Evolutionary conservation across 2,888 invertebrate genomes (phyloP), one percentile per base, ranked within the genome.

Genomic region (Napeogenes sylphis): DNA sequence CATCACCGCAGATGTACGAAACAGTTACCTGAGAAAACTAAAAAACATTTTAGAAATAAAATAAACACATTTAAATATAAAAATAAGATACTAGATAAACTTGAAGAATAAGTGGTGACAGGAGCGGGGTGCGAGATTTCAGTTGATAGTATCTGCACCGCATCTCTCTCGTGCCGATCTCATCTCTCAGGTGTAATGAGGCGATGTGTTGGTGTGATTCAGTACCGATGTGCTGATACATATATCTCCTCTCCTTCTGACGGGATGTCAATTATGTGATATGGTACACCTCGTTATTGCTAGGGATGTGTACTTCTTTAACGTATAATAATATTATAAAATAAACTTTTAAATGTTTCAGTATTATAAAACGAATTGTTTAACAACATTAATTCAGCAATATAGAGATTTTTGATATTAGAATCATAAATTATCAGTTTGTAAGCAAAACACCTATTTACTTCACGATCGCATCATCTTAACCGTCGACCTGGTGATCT

Each of bases 141-240:
- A 68, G 70, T 68, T 63, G 65, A 69, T 69, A 63, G 54, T 55
- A 83, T 85, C 81, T 77, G 77, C 83, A 87, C 87, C 76, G 78
- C 76, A 84, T 86, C 85, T 77, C 70, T 73, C 75, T 84, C 75
- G 87, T 88, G 86, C 81, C 75, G 87, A 87, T 88, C 80, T 78
- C 81, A 88, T 89, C 89, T 83, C 70, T 61, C 64, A 64, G 63
- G 78, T 81, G 76, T 83, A 86, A 86, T 86, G 83, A 86, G 83
- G 75, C 73, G 73, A 68, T 66, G 77, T 75, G 74, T 71, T 70
- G 65, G 62, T 57, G 68, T 71, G 73, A 74, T 72, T 68, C 69
- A 71, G 56, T 67, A 66, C 68, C 66, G 42, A 65, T 69, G 59
- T 68, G 64, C 57, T 66, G 63, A 62, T 68, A 68, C 67, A 67